Base-by-base conservation (phyloP, 1,140 invertebrate genomes). In the Armadillidium nasatum region DNA sequence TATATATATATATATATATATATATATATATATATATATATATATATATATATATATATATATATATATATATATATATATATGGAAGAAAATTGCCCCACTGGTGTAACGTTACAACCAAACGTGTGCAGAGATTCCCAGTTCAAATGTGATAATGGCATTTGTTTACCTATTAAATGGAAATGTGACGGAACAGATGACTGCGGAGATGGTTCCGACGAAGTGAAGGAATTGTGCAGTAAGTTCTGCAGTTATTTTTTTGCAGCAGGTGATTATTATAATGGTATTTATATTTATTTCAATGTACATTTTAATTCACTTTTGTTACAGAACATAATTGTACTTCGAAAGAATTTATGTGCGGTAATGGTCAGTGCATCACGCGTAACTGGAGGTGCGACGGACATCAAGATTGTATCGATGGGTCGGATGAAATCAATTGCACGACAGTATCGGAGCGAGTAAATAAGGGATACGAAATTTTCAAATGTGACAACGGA, bases 231-330 rank as follows among this genome's bases (percentile, higher is more conserved):
- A 7, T 15, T 60, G 7, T 60, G 50, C 19, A 13, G 50, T 60
- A 60, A 60, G 50, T 60, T 33, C 33, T 3, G 33, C 1, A 33
- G 33, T 6, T 33, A 33, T 1, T 33, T 3, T 6, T 33, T n/a
- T n/a, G n/a, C n/a, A 33, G 33, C 33, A 72, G 71, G 2, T 19
- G 44, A n/a, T 46, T 50, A n/a, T 6, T 33, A 33, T 33, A 72
- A 88, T 80, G 94, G 92, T 82, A 82, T 91, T 80, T 94, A 92
- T 85, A 88, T 90, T 0, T 89, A 89, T 67, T 88, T 87, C 0
- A 82, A 85, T 22, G 81, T 84, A 69, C 89, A 79, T 74, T 0
- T 84, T 19, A 82, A 19, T 60, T 19, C 7, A 19, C 50, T 19
- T 19, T 60, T 60, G 33, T 33, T 33, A 33, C 33, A 60, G 50